Evolutionary conservation across 37 sponge, comb jelly and placozoan genomes (phyloP), one percentile per base, ranked within the genome.

Genomic region (Oscarella lobularis): DNA sequence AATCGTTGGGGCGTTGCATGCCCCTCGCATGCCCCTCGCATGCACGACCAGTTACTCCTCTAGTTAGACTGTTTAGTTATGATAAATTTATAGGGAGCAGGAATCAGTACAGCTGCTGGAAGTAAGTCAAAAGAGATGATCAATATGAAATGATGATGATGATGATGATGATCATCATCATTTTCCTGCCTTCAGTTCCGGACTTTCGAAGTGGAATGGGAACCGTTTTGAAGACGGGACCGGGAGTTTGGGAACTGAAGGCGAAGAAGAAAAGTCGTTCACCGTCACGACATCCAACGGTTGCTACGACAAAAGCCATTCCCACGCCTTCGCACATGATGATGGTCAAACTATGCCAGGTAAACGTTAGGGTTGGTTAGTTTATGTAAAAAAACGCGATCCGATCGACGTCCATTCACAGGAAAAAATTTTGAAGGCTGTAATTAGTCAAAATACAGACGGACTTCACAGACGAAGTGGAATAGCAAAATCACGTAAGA

Each of bases 131-230:
- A 36, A 20, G 31, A 9, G 5, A n/a, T 33, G 31, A 38, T 33
- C 34, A 74, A 14, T 38, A 20, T 34, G 27, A 27, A 1, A n/a
- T 2, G 1, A 29, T 27, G n/a, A n/a, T n/a, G n/a, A n/a, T n/a
- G n/a, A n/a, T n/a, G n/a, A n/a, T n/a, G n/a, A n/a, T n/a, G n/a
- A n/a, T n/a, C n/a, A n/a, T n/a, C n/a, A n/a, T n/a, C n/a, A n/a
- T n/a, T n/a, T n/a, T n/a, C n/a, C n/a, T 5, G 30, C 5, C 41
- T 32, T 0, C 48, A 87, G 87, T 88, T 74, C 88, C 88, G 40
- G 88, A 88, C 78, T 88, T 88, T 40, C 84, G 88, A 36, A 88
- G 88, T 83, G 88, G 88, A 5, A 88, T 88, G 60, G 36, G 84
- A 79, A 88, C 88, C 4, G 66, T 40, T 33, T 35, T 88, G 36